Evolutionary conservation across 2,888 invertebrate species (phyloP), one percentile per base, ranked within the genome.

Genomic region (Rhingia rostrata): DNA sequence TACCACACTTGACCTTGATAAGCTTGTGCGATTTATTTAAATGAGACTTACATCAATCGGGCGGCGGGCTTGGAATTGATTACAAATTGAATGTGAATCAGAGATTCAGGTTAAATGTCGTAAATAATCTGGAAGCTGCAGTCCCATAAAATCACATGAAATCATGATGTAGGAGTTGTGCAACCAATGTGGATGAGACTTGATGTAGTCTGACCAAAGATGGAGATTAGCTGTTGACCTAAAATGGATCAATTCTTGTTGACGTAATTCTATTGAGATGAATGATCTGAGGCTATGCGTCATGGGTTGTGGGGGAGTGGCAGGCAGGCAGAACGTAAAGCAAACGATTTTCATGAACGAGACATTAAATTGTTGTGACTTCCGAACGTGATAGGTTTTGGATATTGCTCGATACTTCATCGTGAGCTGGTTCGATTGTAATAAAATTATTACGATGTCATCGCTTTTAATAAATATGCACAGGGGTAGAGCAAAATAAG

Each of bases 381-480:
- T 35, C 22, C 2, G 33, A 72, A 51, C 72, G 72, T 72, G 61
- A 72, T 51, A 37, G 22, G 39, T 72, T n/a, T 51, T 60, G 22
- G 51, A 53, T 41, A 60, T 49, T 63, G 12, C 37, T n/a, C 7
- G 6, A 39, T 60, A 22, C 22, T 22, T 22, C 2, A 22, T 22
- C 22, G 22, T 22, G 22, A 22, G 22, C 22, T 22, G 22, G 22
- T 22, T 22, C 22, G 70, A 72, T 41, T 45, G 63, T 49, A 41
- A 58, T 64, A 64, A 78, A 61, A 72, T 64, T 43, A 32, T 64
- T 64, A 66, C 58, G 58, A 75, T 75, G 66, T 66, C 51, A 58
- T 58, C 51, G 49, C 37, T 12, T 54, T 56, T 12, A 72, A 72
- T 53, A 22, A 49, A 14, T 22, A 22, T 22, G 2, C 22, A 22